A percentile compares a stretch with the other conserved stretches of the same genome.
Evolutionary conservation across 2,888 invertebrate genomes (phyloP).

Genomic region (Andrena minutula): DNA sequence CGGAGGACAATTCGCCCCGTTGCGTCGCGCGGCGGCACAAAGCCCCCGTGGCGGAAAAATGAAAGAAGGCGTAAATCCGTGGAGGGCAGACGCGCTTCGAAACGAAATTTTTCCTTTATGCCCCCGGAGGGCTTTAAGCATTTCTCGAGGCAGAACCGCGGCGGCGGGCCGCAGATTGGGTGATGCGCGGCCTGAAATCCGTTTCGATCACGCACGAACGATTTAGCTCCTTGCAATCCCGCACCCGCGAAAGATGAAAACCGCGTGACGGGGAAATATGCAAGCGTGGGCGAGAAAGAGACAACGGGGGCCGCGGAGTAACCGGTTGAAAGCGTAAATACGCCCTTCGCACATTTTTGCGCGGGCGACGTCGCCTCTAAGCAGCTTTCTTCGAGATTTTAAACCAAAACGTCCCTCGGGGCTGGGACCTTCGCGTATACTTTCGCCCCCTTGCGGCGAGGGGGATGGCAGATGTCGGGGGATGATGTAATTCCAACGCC

Average conservation of each 20-base stretch:
- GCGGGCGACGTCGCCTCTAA: conserved; percentile 77
- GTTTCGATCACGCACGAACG: conserved; percentile 80
- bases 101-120: conserved; percentile 71
- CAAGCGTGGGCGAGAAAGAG: conserved; percentile 26
- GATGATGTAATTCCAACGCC: conserved; percentile 2
- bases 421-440: conserved; percentile 51
- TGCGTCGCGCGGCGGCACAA: background rate
- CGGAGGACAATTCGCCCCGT: conserved; percentile 15
- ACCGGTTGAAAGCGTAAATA: conserved; percentile 66
- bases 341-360: conserved; percentile 70
- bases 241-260: conserved; percentile 47
- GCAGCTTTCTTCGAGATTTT: conserved; percentile 81
- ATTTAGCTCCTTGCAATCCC: conserved; percentile 71
- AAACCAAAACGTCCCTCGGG: conserved; percentile 80
- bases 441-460: conserved; percentile 35
- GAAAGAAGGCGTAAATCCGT: conserved; percentile 71
- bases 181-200: conserved; percentile 77
- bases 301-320: conserved; percentile 1
- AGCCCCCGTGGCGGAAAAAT: conserved; percentile 43
- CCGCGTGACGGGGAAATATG: conserved; percentile 52
- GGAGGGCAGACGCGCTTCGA: conserved; percentile 68
- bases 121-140: conserved; percentile 74
- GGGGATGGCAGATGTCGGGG: conserved; percentile 1
- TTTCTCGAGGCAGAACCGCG: conserved; percentile 62
- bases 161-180: conserved; percentile 53